These are phyloP conservation scores for Agrotis exclamationis DNA, from an alignment of 2,888 invertebrate genomes.

Conservation along the genomic window DNA sequence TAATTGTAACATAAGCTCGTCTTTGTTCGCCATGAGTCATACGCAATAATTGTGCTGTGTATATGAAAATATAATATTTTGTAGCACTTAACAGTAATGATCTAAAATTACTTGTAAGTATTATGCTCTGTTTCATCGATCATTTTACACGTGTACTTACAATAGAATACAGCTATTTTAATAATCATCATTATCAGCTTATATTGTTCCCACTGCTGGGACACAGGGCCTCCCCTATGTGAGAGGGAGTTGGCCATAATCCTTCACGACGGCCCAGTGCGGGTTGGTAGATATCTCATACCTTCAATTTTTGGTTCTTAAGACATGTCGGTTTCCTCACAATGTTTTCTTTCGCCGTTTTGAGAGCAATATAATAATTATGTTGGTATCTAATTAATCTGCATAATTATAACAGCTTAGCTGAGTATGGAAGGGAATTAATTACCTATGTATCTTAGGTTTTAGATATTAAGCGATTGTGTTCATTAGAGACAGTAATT, in stretches of 20 bases:
- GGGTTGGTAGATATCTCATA: too few relatives aligned
- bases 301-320: too few relatives aligned
- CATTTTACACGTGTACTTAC: constrained; percentile 14
- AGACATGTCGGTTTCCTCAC: too few relatives aligned
- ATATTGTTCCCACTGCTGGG: too few relatives aligned
- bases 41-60: constrained; percentile 46
- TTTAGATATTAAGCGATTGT: neutral
- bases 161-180: constrained; percentile 30
- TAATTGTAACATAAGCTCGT: constrained; percentile 70
- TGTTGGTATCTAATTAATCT: neutral
- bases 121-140: constrained; percentile 41
- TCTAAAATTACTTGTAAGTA: constrained; percentile 45
- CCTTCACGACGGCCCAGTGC: too few relatives aligned
- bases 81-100: constrained; percentile 39
- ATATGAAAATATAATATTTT: constrained; percentile 46
- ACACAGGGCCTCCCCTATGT: too few relatives aligned
- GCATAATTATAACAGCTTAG: constrained; percentile 3
- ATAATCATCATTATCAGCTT: neutral
- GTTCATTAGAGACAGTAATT: neutral
- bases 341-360: too few relatives aligned
- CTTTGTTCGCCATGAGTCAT: constrained; percentile 71
- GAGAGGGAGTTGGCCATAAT: too few relatives aligned
- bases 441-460: neutral
- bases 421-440: neutral
- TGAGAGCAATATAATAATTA: too few relatives aligned